Evolutionary conservation across 2,113 vertebrate genomes (phyloP).

Genomic region (Merops nubicus): DNA sequence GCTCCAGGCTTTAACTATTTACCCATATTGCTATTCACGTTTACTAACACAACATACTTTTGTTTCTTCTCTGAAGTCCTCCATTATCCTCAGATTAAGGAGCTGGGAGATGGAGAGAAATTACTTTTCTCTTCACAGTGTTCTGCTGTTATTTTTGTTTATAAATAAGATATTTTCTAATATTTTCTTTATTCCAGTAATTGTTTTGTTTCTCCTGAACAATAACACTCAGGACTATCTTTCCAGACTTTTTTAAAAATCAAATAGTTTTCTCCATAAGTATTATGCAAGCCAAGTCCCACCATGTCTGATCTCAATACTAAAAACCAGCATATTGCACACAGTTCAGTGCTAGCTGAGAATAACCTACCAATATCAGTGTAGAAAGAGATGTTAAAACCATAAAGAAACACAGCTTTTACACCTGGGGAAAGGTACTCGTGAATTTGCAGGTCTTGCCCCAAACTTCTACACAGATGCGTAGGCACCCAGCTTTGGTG

Average conservation of each 20-base stretch:
- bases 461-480: background rate
- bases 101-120: background rate
- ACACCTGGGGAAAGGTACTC: background rate
- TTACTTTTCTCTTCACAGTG: background rate
- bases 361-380: background rate
- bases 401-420: background rate
- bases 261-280: background rate
- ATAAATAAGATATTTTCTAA: background rate
- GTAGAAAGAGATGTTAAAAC: background rate
- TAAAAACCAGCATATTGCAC: background rate
- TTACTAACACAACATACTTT: background rate
- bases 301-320: background rate
- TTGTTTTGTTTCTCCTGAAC: background rate
- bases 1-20: background rate
- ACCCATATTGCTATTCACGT: background rate
- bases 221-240: background rate
- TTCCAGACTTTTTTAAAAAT: background rate
- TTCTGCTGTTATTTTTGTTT: background rate
- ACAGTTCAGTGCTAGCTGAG: background rate
- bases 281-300: background rate
- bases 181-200: background rate
- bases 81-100: background rate
- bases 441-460: background rate
- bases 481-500: background rate
- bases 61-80: background rate